phyloP scores from a whole-genome alignment of 2,888 invertebrate genomes.

The Coenonympha arcania region DNA sequence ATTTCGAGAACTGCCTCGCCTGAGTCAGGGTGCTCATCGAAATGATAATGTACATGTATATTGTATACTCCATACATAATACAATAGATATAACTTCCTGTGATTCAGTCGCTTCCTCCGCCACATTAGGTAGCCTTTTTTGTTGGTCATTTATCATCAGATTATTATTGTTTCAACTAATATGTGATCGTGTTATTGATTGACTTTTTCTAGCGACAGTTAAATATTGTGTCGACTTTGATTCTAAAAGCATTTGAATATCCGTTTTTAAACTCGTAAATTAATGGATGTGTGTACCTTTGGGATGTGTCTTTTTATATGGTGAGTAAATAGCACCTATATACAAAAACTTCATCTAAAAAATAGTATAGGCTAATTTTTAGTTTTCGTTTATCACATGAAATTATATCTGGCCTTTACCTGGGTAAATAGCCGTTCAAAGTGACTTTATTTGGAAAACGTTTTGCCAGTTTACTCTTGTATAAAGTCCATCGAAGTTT shows the following conservation, averaged over 20 bases:
- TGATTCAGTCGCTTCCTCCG: conserved; percentile 29
- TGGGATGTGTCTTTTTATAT: neutral
- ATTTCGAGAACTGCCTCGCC: conserved; percentile 20
- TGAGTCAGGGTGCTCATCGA: conserved; percentile 20
- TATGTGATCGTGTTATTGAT: conserved; percentile 12
- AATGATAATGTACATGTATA: conserved; percentile 24
- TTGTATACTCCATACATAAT: conserved; percentile 20
- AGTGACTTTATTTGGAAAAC: no score
- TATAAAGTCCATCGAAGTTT: no score
- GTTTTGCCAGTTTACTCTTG: no score
- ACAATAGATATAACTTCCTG: conserved; percentile 25
- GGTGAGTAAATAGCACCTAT: neutral
- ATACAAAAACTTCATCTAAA: neutral
- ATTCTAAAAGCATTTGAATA: neutral
- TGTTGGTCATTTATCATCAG: conserved; percentile 19
- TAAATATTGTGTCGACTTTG: neutral
- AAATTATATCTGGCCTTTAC: neutral
- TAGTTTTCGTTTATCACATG: neutral
- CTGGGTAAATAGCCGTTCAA: no score
- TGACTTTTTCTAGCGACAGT: neutral
- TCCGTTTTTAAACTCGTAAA: neutral
- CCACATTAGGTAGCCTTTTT: conserved; percentile 24
- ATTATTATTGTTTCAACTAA: conserved; percentile 15
- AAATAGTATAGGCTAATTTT: neutral
- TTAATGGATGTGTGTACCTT: neutral